Base-by-base conservation (phyloP, 2,797 vertebrate species). In the Monodelphis domestica region DNA sequence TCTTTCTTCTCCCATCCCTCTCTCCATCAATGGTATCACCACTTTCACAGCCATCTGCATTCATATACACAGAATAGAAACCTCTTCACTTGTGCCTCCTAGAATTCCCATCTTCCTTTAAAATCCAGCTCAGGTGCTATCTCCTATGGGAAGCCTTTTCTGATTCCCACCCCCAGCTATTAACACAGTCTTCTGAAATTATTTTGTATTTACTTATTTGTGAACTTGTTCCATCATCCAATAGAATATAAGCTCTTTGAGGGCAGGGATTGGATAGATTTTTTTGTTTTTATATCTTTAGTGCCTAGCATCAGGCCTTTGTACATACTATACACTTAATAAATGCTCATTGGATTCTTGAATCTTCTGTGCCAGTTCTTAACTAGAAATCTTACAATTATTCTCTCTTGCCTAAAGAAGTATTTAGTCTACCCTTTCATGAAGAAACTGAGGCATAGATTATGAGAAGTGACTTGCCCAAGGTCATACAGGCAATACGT, bases 321-420 rank as follows among this genome's bases (percentile, higher is more conserved):
- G 53, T 94, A 88, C 3, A 28, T 91, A 92, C 91, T 89, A 91
- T 91, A 84, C 9, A 54, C 15, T 91, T 5, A 90, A 55, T 33
- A 93, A 91, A 89, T 91, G 50, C 14, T 5, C 59, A 63, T 3
- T 29, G 55, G 14, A 63, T 63, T 63, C 59, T 63, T 63, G 59
- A 63, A n/a, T 63, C 33, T 63, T 63, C 33, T 14, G n/a, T n/a
- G 4, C 59, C 59, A 63, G n/a, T 63, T 33, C 33, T 63, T 63
- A n/a, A 63, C 33, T 63, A 14, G 30, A 63, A 63, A 63, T 63
- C 14, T 15, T n/a, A 63, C 5, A 70, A 38, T 70, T 4, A 15
- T 38, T 38, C 59, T 15, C 15, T 70, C 59, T 70, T 70, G 59
- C 59, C 33, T 38, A n/a, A 5, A 70, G 59, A 70, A 70, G n/a